phyloP scores from a whole-genome alignment of 1,140 invertebrate species.

The Mactra quadrangularis region DNA sequence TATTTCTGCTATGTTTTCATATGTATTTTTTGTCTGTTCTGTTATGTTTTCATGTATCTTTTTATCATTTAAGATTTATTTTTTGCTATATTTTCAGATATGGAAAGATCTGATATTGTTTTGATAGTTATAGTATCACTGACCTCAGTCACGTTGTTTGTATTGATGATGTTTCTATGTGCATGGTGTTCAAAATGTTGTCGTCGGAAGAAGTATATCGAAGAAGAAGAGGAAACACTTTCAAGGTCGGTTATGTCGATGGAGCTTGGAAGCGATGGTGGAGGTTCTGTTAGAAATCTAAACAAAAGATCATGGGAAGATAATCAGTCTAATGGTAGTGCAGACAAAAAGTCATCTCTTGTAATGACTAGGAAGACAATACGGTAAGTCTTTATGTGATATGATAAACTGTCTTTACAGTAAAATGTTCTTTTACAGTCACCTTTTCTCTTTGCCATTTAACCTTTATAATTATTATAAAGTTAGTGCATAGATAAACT shows the following conservation, averaged over 20 bases:
- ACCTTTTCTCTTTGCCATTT: too few relatives aligned
- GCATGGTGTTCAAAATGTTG: constrained; percentile 58
- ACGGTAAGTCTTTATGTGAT: constrained; percentile 56
- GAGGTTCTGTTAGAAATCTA: constrained; percentile 55
- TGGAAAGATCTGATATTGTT: constrained; percentile 37
- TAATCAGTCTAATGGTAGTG: constrained; percentile 40
- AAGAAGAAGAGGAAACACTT: constrained; percentile 58
- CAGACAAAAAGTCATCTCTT: constrained; percentile 49
- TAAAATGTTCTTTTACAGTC: too few relatives aligned
- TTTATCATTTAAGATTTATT: too few relatives aligned
- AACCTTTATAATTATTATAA: too few relatives aligned
- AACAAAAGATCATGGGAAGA: constrained; percentile 64
- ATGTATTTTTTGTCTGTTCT: too few relatives aligned
- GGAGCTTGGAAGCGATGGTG: constrained; percentile 48
- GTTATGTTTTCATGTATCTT: too few relatives aligned
- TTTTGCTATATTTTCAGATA: constrained; percentile 31
- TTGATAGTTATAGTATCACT: constrained; percentile 26
- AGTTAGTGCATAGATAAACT: too few relatives aligned
- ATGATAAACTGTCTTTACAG: too few relatives aligned
- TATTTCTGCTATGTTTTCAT: too few relatives aligned
- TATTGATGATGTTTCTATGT: constrained; percentile 56
- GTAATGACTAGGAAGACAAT: constrained; percentile 65
- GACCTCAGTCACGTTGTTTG: constrained; percentile 14
- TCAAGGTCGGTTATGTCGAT: constrained; percentile 43
- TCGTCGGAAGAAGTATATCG: constrained; percentile 37